Conservation (phyloP, 2,113 vertebrate species). For the Ammodytes dubius region DNA sequence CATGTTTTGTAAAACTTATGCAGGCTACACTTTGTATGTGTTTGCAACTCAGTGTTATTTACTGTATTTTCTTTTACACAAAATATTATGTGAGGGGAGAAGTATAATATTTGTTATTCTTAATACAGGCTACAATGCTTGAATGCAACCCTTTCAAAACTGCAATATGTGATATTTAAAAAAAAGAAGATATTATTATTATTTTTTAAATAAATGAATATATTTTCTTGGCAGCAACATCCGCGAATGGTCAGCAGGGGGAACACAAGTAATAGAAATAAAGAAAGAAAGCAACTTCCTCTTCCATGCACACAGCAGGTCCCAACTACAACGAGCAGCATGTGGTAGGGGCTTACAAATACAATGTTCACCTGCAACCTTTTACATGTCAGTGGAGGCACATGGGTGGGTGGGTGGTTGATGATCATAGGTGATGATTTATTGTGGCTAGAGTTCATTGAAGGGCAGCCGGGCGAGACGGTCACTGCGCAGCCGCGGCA, state of each 20-base stretch:
- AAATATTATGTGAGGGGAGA: too few species aligned
- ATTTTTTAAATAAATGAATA: not conserved
- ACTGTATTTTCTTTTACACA: too few species aligned
- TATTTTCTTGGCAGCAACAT: slow-evolving; percentile 9
- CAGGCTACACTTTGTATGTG: too few species aligned
- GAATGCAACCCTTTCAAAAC: not conserved
- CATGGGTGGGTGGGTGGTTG: too few species aligned
- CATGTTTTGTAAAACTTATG: not conserved
- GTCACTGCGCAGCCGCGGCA: not conserved
- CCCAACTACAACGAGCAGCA: not conserved
- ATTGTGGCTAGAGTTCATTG: too few species aligned
- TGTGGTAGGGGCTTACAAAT: not conserved
- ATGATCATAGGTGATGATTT: too few species aligned
- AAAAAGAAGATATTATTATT: too few species aligned
- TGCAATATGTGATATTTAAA: too few species aligned
- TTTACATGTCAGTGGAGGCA: too few species aligned
- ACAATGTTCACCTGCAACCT: not conserved
- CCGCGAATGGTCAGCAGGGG: slow-evolving; percentile 47
- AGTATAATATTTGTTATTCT: too few species aligned
- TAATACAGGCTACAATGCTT: not conserved
- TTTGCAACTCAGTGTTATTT: not conserved
- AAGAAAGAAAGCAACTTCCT: not conserved
- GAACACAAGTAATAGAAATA: slow-evolving; percentile 26
- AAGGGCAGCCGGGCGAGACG: not conserved
- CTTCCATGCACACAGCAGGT: not conserved